Conservation (phyloP, 2,113 vertebrate genomes). For the Geococcyx californianus region DNA sequence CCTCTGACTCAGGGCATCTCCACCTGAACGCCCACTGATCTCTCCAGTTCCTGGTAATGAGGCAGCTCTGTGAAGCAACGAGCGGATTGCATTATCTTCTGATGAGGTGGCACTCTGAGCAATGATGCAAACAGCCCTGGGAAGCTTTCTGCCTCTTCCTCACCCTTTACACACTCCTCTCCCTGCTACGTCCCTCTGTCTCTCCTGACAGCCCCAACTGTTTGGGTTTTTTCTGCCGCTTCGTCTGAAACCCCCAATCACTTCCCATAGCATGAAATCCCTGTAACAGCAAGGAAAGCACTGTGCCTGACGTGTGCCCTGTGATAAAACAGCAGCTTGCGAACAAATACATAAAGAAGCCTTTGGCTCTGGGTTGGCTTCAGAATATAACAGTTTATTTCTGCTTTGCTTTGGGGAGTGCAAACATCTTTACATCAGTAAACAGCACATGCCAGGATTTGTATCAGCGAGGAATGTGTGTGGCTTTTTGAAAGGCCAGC, state of each 20-base stretch:
- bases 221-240: background rate
- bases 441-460: accelerated
- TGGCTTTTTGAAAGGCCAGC: background rate
- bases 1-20: slow-evolving; percentile 54
- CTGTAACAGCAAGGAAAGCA: background rate
- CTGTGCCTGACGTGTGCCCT: background rate
- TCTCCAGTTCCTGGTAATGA: slow-evolving; percentile 47
- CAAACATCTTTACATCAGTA: background rate
- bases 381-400: background rate
- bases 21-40: slow-evolving; percentile 52
- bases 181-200: background rate
- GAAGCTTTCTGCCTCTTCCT: background rate
- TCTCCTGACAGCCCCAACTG: background rate
- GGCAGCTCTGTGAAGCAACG: slow-evolving; percentile 1
- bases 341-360: background rate
- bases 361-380: background rate
- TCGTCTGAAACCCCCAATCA: background rate
- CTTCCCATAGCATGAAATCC: background rate
- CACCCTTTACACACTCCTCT: background rate
- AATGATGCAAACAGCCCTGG: slow-evolving; percentile 7
- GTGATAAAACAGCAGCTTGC: background rate
- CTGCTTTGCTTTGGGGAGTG: background rate
- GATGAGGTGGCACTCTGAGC: background rate
- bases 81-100: background rate
- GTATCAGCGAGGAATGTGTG: background rate